Percentiles rank a stretch among this genome's conserved stretches.
Evolutionary conservation across 2,888 invertebrate species (phyloP).

Genomic region (Sinodicranocentrus sp.): DNA sequence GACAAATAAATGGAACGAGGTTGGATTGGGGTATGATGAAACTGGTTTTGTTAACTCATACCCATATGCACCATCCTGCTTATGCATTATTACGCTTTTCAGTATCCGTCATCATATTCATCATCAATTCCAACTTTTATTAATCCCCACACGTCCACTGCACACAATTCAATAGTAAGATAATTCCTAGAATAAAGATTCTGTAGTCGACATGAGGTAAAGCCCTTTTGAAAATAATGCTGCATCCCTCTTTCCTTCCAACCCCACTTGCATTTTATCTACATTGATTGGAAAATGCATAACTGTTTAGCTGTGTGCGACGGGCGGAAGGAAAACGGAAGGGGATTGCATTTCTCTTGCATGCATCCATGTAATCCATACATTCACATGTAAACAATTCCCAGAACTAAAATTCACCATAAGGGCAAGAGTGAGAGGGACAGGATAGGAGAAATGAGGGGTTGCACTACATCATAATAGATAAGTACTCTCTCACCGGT

Average conservation of each 20-base stretch:
- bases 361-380: too few species aligned
- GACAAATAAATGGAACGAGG: too few species aligned
- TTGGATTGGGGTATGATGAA: too few species aligned
- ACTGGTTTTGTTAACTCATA: too few species aligned
- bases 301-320: slow-evolving; percentile 28
- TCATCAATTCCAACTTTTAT: slow-evolving; percentile 28
- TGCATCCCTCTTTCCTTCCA: slow-evolving; percentile 18
- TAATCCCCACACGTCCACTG: slow-evolving; percentile 13
- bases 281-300: not conserved
- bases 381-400: too few species aligned
- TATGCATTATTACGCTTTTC: too few species aligned
- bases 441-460: too few species aligned
- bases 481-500: slow-evolving; percentile 16
- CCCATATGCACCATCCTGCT: too few species aligned
- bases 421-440: slow-evolving; percentile 40
- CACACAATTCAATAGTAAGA: slow-evolving; percentile 24
- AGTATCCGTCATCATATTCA: too few species aligned
- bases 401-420: too few species aligned
- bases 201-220: not conserved
- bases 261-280: slow-evolving; percentile 15
- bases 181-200: slow-evolving; percentile 34
- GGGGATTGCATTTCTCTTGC: slow-evolving; percentile 47
- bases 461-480: too few species aligned
- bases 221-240: not conserved
- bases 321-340: slow-evolving; percentile 50